Conservation (phyloP, 2,797 vertebrate genomes). For the Halcyon badia region DNA sequence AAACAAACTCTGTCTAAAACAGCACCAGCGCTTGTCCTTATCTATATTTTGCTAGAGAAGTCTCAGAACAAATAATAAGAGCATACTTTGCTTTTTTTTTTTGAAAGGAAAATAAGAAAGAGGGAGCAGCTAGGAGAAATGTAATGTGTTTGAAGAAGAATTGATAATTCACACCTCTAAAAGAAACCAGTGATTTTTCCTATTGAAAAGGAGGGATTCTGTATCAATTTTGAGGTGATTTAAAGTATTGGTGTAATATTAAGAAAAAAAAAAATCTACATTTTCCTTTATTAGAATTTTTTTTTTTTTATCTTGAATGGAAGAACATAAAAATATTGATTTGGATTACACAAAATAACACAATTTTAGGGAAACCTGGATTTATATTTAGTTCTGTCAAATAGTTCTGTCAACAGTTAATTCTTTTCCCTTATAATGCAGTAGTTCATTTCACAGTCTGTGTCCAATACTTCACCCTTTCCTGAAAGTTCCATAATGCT, state of each 20-base stretch:
- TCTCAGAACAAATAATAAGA: not conserved
- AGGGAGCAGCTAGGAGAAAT: not conserved
- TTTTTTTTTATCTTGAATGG: not conserved
- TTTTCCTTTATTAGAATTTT: not conserved
- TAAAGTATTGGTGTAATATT: not conserved
- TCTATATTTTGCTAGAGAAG: not conserved
- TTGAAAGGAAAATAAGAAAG: not conserved
- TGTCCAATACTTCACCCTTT: not conserved
- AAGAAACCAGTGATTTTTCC: not conserved
- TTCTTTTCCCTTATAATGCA: not conserved
- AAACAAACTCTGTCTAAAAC: not conserved
- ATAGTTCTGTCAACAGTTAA: not conserved
- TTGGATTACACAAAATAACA: not conserved
- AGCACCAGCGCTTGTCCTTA: not conserved
- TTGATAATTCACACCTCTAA: not conserved
- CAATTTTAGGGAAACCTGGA: not conserved
- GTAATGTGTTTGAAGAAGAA: not conserved
- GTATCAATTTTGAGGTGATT: not conserved
- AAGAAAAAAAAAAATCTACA: not conserved
- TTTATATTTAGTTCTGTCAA: not conserved
- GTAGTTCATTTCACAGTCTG: not conserved
- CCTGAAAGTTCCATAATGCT: not conserved
- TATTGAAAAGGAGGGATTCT: not conserved
- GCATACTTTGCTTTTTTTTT: not conserved
- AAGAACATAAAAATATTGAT: not conserved